A percentile compares a stretch with the other conserved stretches of the same genome.
These are phyloP conservation scores for Atta cephalotes DNA, from an alignment of 1,140 invertebrate species.

Conservation along the genomic window DNA sequence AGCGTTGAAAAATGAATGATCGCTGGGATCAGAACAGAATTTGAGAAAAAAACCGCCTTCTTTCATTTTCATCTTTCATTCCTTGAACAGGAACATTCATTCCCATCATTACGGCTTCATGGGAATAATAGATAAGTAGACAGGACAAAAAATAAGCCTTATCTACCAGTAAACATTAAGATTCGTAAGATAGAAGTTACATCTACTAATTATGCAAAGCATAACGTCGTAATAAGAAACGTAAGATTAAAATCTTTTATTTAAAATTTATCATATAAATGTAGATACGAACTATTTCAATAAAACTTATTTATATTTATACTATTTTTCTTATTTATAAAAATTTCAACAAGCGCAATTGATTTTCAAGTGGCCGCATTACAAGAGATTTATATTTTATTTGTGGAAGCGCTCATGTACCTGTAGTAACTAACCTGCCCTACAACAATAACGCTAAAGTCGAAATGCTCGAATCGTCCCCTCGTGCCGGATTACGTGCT, in stretches of 20 bases:
- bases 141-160: not conserved
- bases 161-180: slow-evolving; percentile 30
- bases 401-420: slow-evolving; percentile 73
- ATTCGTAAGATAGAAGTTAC: not conserved
- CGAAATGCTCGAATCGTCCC: slow-evolving; percentile 82
- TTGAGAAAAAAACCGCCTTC: slow-evolving; percentile 8
- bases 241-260: not conserved
- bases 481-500: slow-evolving; percentile 84
- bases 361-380: slow-evolving; percentile 48
- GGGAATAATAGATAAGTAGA: slow-evolving; percentile 25
- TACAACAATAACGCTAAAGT: slow-evolving; percentile 79
- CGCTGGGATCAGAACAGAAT: slow-evolving; percentile 16
- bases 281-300: not conserved
- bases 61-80: not conserved
- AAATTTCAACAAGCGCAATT: not conserved
- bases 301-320: not conserved
- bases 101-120: not conserved
- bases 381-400: slow-evolving; percentile 69
- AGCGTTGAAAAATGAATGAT: slow-evolving; percentile 21
- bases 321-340: not conserved
- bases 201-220: not conserved
- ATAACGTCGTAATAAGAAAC: not conserved
- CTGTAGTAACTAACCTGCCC: slow-evolving; percentile 84
- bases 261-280: not conserved
- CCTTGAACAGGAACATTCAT: slow-evolving; percentile 3